Conservation (phyloP, 2,888 invertebrate species). For the Cotesia congregata region DNA sequence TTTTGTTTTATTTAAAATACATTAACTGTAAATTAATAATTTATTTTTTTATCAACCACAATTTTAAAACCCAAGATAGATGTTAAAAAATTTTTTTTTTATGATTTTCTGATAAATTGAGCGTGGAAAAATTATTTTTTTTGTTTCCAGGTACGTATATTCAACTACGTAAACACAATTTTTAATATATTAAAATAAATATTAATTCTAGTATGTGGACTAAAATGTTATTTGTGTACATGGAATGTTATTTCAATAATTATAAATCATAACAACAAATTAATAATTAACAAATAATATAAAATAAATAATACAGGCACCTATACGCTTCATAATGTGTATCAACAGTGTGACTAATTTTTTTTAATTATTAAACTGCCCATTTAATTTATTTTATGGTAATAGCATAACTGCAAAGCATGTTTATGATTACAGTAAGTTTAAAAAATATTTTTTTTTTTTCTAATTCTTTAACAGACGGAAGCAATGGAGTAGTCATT, state of each 20-base stretch:
- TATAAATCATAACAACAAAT: not conserved
- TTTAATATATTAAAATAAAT: conserved; percentile 22
- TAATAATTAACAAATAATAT: not conserved
- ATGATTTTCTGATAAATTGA: conserved; percentile 10
- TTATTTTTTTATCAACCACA: not conserved
- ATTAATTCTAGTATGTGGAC: conserved; percentile 20
- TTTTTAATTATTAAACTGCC: not conserved
- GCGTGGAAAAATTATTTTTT: conserved; percentile 10
- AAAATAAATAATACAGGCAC: not conserved
- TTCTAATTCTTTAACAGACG: not conserved
- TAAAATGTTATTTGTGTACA: conserved; percentile 5
- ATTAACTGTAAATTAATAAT: conserved; percentile 4
- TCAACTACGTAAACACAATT: not conserved
- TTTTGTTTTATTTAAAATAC: conserved; percentile 25
- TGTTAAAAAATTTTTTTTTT: not conserved
- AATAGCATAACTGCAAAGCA: not conserved
- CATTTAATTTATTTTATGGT: not conserved
- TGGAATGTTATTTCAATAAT: conserved; percentile 4
- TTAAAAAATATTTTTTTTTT: not conserved
- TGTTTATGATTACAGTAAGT: not conserved
- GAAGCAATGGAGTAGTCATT: not conserved
- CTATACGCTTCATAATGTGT: not conserved
- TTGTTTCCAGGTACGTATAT: conserved; percentile 20
- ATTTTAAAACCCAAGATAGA: conserved; percentile 13
- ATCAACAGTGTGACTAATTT: not conserved